Percentiles rank a stretch among this genome's conserved stretches.
phyloP scores from a whole-genome alignment of 2,797 vertebrate species.

The Tapirus indicus region DNA sequence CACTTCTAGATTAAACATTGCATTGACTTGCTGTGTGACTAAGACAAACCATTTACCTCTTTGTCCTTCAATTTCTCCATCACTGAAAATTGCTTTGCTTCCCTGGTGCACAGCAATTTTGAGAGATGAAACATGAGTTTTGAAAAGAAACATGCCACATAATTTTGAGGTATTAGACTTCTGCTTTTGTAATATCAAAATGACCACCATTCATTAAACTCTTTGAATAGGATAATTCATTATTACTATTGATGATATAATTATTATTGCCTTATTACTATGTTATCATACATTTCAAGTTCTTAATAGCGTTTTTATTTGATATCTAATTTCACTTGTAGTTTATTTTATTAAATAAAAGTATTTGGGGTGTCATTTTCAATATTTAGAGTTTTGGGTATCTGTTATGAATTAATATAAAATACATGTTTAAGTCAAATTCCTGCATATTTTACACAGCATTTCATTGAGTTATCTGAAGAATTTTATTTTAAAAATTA shows the following conservation, averaged over 20 bases:
- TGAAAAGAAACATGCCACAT: slow-evolving; percentile 81
- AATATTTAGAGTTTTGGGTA: slow-evolving; percentile 71
- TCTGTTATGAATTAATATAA: slow-evolving; percentile 78
- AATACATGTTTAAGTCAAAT: slow-evolving; percentile 68
- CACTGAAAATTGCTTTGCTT: slow-evolving; percentile 80
- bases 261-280: slow-evolving; percentile 80
- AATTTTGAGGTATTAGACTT: slow-evolving; percentile 80
- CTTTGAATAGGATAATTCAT: slow-evolving; percentile 79
- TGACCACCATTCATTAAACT: slow-evolving; percentile 80
- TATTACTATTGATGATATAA: slow-evolving; percentile 80
- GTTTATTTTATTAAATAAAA: slow-evolving; percentile 76
- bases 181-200: slow-evolving; percentile 78
- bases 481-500: slow-evolving; percentile 65
- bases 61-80: slow-evolving; percentile 81
- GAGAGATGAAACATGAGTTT: slow-evolving; percentile 81
- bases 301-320: slow-evolving; percentile 79
- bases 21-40: slow-evolving; percentile 72
- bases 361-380: slow-evolving; percentile 76
- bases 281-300: slow-evolving; percentile 77
- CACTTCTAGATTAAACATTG: slow-evolving; percentile 66
- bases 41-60: slow-evolving; percentile 80
- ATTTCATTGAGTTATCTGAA: slow-evolving; percentile 46
- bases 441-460: slow-evolving; percentile 43
- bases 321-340: slow-evolving; percentile 78
- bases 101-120: slow-evolving; percentile 79